These are phyloP conservation scores for Columba livia DNA, from an alignment of 2,113 vertebrate genomes.

Conservation along the genomic window DNA sequence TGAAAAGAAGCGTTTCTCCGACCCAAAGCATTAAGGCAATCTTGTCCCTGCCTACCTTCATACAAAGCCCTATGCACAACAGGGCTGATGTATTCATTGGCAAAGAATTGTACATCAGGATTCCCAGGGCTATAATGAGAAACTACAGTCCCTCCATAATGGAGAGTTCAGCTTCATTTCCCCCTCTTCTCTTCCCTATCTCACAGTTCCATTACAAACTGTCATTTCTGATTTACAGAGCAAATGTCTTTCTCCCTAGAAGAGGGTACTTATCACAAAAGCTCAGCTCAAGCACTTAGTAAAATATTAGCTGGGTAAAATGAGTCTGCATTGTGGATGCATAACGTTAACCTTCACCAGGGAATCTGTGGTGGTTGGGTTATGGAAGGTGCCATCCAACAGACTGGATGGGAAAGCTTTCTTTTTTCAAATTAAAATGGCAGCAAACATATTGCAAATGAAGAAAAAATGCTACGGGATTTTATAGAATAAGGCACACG, in stretches of 20 bases:
- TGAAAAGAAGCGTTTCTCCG: neutral
- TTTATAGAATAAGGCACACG: neutral
- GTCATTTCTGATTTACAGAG: conserved; percentile 4
- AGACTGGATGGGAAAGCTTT: neutral
- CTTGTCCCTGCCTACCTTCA: neutral
- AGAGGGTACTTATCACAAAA: neutral
- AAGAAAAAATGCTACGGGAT: neutral
- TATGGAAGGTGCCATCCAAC: neutral
- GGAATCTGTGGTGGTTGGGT: neutral
- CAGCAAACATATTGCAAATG: neutral
- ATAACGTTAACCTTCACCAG: neutral
- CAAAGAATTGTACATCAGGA: neutral
- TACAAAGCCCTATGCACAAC: neutral
- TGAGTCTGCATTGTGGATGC: neutral
- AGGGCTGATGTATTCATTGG: neutral
- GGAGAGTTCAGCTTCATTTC: neutral
- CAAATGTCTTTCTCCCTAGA: neutral
- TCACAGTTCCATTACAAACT: neutral
- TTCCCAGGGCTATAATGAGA: neutral
- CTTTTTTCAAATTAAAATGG: neutral
- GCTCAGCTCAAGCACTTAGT: neutral
- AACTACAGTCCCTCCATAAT: neutral
- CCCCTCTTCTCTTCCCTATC: neutral
- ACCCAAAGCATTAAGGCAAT: neutral
- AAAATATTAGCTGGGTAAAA: neutral